Conservation (phyloP, 2,113 vertebrate genomes). For the Microtus montanus region DNA sequence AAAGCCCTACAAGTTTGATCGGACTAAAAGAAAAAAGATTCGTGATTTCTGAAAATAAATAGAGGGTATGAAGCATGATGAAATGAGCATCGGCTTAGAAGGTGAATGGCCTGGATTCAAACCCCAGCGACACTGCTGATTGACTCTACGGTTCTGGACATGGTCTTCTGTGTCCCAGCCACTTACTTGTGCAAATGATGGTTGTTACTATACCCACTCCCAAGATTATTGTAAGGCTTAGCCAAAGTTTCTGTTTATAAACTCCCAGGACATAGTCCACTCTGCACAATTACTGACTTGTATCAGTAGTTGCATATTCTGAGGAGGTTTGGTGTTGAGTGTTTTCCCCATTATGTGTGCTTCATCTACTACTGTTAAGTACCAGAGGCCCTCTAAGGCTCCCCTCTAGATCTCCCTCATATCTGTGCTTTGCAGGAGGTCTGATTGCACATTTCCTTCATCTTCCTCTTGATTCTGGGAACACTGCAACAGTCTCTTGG, state of each 20-base stretch:
- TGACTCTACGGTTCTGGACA: background rate
- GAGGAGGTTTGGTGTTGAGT: background rate
- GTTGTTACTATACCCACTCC: background rate
- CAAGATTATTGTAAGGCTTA: background rate
- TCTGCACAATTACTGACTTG: background rate
- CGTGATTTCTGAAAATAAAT: conserved; percentile 43
- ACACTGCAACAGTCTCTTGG: background rate
- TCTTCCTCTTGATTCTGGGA: background rate
- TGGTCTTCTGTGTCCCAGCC: background rate
- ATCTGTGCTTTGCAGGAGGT: background rate
- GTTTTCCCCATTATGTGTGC: background rate
- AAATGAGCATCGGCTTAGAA: background rate
- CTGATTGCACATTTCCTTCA: background rate
- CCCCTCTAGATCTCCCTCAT: background rate
- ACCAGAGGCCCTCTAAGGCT: background rate
- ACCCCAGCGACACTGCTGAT: background rate
- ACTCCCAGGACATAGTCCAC: background rate
- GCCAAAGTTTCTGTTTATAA: background rate
- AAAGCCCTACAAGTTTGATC: conserved; percentile 60
- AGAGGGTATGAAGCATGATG: background rate
- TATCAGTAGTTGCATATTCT: background rate
- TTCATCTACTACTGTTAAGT: background rate
- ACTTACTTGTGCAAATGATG: conserved; percentile 8
- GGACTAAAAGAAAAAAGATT: conserved; percentile 56
- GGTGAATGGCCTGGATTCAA: background rate